A percentile compares a stretch with the other conserved stretches of the same genome.
Conservation (phyloP, 2,888 invertebrate species). For the Antheraea yamamai region DNA sequence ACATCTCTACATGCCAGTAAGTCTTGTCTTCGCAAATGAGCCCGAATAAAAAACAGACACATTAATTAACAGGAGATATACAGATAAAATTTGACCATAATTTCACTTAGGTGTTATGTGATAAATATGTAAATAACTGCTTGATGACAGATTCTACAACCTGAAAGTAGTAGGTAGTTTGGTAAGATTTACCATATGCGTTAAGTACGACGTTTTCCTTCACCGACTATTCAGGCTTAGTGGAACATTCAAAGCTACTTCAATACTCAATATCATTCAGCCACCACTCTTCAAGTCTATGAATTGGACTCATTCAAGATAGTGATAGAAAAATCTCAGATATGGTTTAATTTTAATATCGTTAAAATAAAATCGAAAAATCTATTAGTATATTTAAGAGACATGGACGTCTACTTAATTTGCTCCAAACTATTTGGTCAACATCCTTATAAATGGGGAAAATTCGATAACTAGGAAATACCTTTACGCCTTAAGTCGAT, state of each 20-base stretch:
- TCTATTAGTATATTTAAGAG: not conserved
- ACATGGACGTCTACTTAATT: not conserved
- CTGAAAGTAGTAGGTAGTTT: not conserved
- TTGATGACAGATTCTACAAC: not conserved
- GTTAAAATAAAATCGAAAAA: not conserved
- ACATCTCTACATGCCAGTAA: too few species aligned
- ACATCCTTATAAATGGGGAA: slow-evolving; percentile 16
- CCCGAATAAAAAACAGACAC: not conserved
- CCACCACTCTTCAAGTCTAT: too few species aligned
- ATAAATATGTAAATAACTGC: not conserved
- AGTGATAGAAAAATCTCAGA: not conserved
- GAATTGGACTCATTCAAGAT: too few species aligned
- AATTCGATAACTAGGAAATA: slow-evolving; percentile 46
- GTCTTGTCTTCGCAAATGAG: not conserved
- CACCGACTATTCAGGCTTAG: not conserved
- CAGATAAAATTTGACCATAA: too few species aligned
- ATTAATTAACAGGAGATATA: too few species aligned
- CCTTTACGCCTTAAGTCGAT: slow-evolving; percentile 80
- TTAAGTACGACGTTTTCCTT: too few species aligned
- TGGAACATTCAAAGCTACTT: not conserved
- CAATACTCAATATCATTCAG: too few species aligned
- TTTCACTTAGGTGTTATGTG: too few species aligned
- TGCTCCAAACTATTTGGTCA: slow-evolving; percentile 1
- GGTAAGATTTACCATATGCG: not conserved
- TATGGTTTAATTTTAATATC: not conserved